These are phyloP conservation scores for Trematomus loennbergii DNA, from an alignment of 2,113 vertebrate genomes.

Conservation along the genomic window DNA sequence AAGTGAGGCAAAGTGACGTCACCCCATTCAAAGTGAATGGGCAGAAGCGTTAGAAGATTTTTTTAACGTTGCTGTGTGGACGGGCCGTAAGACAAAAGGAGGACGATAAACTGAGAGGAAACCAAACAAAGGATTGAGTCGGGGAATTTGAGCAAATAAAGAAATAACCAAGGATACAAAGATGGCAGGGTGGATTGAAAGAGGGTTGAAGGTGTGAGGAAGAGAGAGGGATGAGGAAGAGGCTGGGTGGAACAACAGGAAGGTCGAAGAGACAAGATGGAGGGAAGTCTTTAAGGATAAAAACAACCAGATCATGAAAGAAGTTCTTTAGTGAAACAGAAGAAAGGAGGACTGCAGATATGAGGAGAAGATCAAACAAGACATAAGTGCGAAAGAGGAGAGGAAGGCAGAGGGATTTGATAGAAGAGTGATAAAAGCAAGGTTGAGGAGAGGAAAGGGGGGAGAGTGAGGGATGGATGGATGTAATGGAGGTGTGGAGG, in stretches of 20 bases:
- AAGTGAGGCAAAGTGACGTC: too few species aligned
- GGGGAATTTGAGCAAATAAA: neutral
- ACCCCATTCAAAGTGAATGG: too few species aligned
- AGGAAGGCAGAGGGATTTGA: slow-evolving; percentile 8
- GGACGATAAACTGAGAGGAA: neutral
- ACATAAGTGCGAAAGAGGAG: slow-evolving; percentile 22
- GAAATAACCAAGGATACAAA: neutral
- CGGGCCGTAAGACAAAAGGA: neutral
- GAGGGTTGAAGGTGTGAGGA: slow-evolving; percentile 22
- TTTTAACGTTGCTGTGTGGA: too few species aligned
- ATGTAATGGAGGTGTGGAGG: slow-evolving; percentile 67
- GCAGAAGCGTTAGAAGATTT: too few species aligned
- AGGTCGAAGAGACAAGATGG: neutral
- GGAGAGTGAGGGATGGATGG: slow-evolving; percentile 48
- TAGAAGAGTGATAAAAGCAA: slow-evolving; percentile 58
- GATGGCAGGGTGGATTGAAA: slow-evolving; percentile 66
- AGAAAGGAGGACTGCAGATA: neutral
- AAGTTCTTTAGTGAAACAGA: neutral
- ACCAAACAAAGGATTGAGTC: too few species aligned
- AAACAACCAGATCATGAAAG: slow-evolving; percentile 33
- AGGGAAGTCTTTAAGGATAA: too few species aligned
- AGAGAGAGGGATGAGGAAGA: neutral
- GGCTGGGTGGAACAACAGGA: neutral
- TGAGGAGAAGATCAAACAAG: slow-evolving; percentile 11
- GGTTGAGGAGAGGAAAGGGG: slow-evolving; percentile 26